A percentile compares a stretch with the other conserved stretches of the same genome.
Evolutionary conservation across 2,888 invertebrate species (phyloP).

Genomic region (Spisula solida): DNA sequence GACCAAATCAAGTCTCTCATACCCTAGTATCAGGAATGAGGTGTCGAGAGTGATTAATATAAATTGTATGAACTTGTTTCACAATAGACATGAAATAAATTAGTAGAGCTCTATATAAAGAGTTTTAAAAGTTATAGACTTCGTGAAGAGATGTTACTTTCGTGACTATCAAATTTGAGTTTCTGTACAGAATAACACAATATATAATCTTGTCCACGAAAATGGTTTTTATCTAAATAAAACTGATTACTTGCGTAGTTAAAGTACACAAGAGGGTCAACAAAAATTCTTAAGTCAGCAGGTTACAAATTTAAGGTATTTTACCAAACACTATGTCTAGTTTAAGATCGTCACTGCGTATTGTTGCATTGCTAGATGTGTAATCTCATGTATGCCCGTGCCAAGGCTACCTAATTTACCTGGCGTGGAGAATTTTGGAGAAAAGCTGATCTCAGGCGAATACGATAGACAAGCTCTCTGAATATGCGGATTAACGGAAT

Average conservation of each 20-base stretch:
- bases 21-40: too few relatives aligned
- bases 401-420: not conserved
- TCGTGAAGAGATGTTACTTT: too few relatives aligned
- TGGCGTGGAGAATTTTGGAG: not conserved
- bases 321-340: not conserved
- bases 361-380: not conserved
- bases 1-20: too few relatives aligned
- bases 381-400: not conserved
- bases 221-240: conserved; percentile 10
- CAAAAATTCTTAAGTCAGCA: not conserved
- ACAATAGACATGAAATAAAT: too few relatives aligned
- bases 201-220: not conserved
- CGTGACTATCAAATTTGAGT: too few relatives aligned
- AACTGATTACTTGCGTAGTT: not conserved
- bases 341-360: not conserved
- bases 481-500: not conserved
- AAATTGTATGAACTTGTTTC: too few relatives aligned
- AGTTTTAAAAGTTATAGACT: too few relatives aligned
- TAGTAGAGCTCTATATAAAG: too few relatives aligned
- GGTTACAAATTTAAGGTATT: not conserved
- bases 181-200: not conserved
- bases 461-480: not conserved
- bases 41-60: too few relatives aligned
- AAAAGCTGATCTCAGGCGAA: not conserved
- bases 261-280: not conserved